These are phyloP conservation scores for Sclerurus mexicanus DNA, from an alignment of 2,113 vertebrate species.

Conservation along the genomic window DNA sequence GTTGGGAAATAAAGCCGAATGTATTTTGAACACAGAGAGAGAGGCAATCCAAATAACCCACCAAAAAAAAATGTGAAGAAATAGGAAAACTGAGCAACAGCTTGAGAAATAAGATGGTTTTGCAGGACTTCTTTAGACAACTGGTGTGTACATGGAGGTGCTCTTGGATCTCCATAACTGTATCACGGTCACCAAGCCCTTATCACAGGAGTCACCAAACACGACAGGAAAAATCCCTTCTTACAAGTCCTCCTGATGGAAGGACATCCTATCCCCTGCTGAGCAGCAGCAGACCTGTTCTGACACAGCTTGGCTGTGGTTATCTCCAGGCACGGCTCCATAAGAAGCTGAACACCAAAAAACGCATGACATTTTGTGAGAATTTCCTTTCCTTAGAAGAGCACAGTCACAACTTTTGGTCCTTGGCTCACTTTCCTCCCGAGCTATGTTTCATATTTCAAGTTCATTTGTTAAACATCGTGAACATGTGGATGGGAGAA, in stretches of 20 bases:
- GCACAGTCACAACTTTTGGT: not conserved
- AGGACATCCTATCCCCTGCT: not conserved
- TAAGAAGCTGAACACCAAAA: not conserved
- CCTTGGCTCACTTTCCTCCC: not conserved
- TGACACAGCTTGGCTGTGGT: not conserved
- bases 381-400: not conserved
- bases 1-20: not conserved
- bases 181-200: not conserved
- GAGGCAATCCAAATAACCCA: not conserved
- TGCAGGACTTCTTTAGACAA: not conserved
- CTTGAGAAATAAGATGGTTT: not conserved
- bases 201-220: not conserved
- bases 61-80: not conserved
- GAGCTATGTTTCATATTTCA: not conserved
- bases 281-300: not conserved
- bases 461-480: not conserved
- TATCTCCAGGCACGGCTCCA: not conserved
- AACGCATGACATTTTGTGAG: not conserved
- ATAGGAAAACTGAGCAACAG: not conserved
- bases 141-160: not conserved
- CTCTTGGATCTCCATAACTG: not conserved
- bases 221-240: not conserved
- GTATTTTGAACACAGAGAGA: not conserved
- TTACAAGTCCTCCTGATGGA: not conserved
- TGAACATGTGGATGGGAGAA: fast-evolving